These are phyloP conservation scores for Andrena hattorfiana DNA, from an alignment of 2,888 invertebrate species.

Conservation along the genomic window DNA sequence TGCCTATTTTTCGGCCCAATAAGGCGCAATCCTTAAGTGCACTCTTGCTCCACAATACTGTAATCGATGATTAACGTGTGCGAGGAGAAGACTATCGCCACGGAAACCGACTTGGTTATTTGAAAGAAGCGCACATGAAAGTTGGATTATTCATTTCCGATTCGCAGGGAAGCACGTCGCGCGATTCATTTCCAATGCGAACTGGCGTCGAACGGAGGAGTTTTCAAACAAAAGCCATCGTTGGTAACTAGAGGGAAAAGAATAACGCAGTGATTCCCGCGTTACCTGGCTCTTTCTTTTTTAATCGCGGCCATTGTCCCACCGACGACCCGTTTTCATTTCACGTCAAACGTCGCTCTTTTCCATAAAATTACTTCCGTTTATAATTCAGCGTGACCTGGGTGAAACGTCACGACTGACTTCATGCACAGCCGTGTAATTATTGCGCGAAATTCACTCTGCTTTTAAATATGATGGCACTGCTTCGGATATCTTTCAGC, in stretches of 20 bases:
- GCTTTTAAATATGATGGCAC: too few relatives aligned
- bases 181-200: constrained; percentile 41
- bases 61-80: constrained; percentile 22
- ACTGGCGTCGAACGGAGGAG: constrained; percentile 16
- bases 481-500: background rate
- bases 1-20: too few relatives aligned
- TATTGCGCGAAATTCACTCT: background rate
- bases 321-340: background rate
- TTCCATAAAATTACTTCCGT: background rate
- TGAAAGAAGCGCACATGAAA: constrained; percentile 6
- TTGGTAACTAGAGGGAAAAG: constrained; percentile 2
- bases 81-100: constrained; percentile 19
- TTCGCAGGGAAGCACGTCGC: constrained; percentile 20
- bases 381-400: background rate
- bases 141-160: constrained; percentile 49
- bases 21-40: too few relatives aligned
- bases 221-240: constrained; percentile 45
- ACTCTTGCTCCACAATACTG: too few relatives aligned
- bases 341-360: background rate
- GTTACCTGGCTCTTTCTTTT: background rate
- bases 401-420: too few relatives aligned
- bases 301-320: background rate
- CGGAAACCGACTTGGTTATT: constrained; percentile 12
- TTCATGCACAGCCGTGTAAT: background rate
- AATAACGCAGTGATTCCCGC: background rate